Percentiles rank a stretch among this genome's conserved stretches.
Evolutionary conservation across 2,113 vertebrate genomes (phyloP).

Genomic region (Psilopsiagon aymara): DNA sequence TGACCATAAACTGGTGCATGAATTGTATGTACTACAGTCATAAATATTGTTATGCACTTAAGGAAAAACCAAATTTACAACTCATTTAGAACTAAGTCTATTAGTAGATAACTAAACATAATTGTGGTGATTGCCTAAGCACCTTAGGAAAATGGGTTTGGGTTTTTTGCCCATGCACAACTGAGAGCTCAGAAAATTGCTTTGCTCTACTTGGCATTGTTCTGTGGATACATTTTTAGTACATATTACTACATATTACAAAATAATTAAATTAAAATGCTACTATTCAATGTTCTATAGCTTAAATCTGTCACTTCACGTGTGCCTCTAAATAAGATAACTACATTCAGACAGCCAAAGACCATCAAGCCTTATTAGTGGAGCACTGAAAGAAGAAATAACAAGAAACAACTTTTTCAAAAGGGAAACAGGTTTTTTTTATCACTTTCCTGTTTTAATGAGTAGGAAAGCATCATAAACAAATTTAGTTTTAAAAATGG

Average conservation of each 20-base stretch:
- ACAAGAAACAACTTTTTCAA: neutral
- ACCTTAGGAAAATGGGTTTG: neutral
- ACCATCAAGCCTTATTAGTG: neutral
- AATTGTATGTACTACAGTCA: rapidly evolving
- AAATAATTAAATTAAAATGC: neutral
- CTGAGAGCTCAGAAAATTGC: neutral
- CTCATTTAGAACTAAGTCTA: neutral
- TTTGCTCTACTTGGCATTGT: neutral
- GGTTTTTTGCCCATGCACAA: neutral
- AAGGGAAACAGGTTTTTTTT: neutral
- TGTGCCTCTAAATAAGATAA: neutral
- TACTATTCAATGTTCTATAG: neutral
- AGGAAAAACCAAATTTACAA: neutral
- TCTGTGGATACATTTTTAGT: neutral
- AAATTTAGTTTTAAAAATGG: neutral
- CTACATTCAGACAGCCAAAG: neutral
- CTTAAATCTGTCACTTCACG: neutral
- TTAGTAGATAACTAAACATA: neutral
- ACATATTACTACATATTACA: neutral
- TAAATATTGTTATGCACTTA: neutral
- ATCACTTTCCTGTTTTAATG: neutral
- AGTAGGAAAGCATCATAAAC: neutral
- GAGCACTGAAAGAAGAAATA: neutral
- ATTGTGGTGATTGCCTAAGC: neutral
- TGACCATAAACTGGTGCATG: neutral